Percentiles rank a stretch among this genome's conserved stretches.
These are phyloP conservation scores for Perizoma affinitatum DNA, from an alignment of 2,888 invertebrate species.

Conservation along the genomic window DNA sequence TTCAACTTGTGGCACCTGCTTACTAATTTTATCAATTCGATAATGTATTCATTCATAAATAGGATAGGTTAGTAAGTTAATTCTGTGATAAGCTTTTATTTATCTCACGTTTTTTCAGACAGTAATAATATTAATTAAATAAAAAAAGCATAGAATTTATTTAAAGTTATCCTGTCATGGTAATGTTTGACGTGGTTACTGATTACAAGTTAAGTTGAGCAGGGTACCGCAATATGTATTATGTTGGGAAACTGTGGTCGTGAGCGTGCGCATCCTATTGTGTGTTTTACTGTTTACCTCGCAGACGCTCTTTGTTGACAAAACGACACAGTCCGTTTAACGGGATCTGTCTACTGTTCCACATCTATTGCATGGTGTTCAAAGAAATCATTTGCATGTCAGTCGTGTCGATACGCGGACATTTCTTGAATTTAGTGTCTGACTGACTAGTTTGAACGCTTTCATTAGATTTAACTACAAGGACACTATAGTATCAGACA, in stretches of 20 bases:
- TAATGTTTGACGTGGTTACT: no score
- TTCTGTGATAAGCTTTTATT: background rate
- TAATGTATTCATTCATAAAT: conserved; percentile 1
- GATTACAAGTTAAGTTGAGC: no score
- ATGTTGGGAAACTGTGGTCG: conserved; percentile 3
- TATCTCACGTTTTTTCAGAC: no score
- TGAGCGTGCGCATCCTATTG: conserved; percentile 33
- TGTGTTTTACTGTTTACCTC: conserved; percentile 47
- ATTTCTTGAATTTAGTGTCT: conserved; percentile 19
- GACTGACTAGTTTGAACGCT: conserved; percentile 11
- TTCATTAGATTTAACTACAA: background rate
- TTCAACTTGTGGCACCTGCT: background rate
- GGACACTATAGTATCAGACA: no score
- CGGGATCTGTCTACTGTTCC: conserved; percentile 54
- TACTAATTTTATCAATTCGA: conserved; percentile 3
- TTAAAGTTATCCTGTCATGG: no score
- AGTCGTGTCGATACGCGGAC: conserved; percentile 45
- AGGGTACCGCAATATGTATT: background rate
- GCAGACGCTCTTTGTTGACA: conserved; percentile 52
- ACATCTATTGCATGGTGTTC: conserved; percentile 54
- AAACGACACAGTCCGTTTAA: conserved; percentile 57
- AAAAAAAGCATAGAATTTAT: no score
- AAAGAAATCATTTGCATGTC: conserved; percentile 62
- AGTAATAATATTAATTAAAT: no score
- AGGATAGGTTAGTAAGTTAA: background rate